Base-by-base conservation (phyloP, 2,888 invertebrate species). In the Lymantria monacha region DNA sequence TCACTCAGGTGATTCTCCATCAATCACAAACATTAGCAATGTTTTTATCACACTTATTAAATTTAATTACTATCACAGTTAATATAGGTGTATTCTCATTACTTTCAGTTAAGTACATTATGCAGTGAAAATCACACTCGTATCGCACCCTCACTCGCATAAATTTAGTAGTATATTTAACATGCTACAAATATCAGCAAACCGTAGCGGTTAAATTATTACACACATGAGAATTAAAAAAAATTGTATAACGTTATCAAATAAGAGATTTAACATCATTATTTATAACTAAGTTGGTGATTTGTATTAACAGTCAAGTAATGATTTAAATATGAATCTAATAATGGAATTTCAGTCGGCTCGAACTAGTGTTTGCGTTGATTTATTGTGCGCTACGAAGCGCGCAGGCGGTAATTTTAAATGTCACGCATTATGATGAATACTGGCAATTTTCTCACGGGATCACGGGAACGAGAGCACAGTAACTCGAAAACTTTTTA, bases 371-470 rank as follows among this genome's bases (percentile, higher is more conserved):
- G 79, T 83, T 83, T 75, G 76, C 72, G 78, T 76, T 88, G 86
- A 87, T 88, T 87, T 88, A 89, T 83, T 75, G 74, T 67, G 73
- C 72, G 71, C 65, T 68, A 78, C 74, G 76, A 76, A 74, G 79
- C 77, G 78, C 72, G 77, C 75, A 74, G 72, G 69, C 71, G 77
- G 84, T 85, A 87, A 85, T 88, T 88, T 87, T 85, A 86, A 87
- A 87, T 83, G 89, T 89, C 88, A 87, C 83, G 81, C 83, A 82
- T 87, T 84, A 85, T 89, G 87, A 89, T 89, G 86, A 87, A 90
- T 88, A 84, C 83, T 81, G 78, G 83, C 86, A 87, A 87, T 89
- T 87, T 87, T 87, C 87, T 85, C 83, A 75, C 78, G 79, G 80
- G 80, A 81, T 75, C 79, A 72, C 71, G 69, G 67, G 63, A 63